Conservation (phyloP, 2,888 invertebrate genomes). For the Agrilus mali region DNA sequence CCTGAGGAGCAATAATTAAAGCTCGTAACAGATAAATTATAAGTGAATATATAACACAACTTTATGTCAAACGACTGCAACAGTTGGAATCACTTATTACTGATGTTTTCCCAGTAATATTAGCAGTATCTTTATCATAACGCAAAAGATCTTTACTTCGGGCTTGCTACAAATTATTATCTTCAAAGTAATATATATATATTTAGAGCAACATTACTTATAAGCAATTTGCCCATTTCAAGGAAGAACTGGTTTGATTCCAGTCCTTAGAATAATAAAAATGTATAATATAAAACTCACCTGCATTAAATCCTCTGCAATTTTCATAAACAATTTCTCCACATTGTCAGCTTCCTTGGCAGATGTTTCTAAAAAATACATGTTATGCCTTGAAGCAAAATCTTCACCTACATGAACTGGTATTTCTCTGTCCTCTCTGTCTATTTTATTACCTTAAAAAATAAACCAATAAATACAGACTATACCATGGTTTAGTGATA, state of each 20-base stretch:
- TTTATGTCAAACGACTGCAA: slow-evolving; percentile 37
- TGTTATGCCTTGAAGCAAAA: slow-evolving; percentile 89
- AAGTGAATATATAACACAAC: neutral
- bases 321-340: slow-evolving; percentile 91
- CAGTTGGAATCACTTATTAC: slow-evolving; percentile 54
- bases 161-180: slow-evolving; percentile 53
- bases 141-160: slow-evolving; percentile 69
- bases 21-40: too few species aligned
- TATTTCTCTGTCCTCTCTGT: slow-evolving; percentile 90
- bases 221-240: too few species aligned
- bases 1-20: too few species aligned
- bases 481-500: neutral
- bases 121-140: slow-evolving; percentile 58
- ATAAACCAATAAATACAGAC: neutral
- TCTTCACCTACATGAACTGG: slow-evolving; percentile 91
- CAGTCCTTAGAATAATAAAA: too few species aligned
- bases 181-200: slow-evolving; percentile 1
- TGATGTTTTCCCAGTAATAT: slow-evolving; percentile 59
- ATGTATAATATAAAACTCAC: slow-evolving; percentile 27
- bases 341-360: slow-evolving; percentile 98
- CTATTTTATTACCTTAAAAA: slow-evolving; percentile 82
- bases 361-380: slow-evolving; percentile 97
- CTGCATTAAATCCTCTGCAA: slow-evolving; percentile 86
- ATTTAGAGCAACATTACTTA: neutral
- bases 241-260: too few species aligned